Conservation (phyloP, 2,888 invertebrate species). For the Pachliopta kotzebuea region DNA sequence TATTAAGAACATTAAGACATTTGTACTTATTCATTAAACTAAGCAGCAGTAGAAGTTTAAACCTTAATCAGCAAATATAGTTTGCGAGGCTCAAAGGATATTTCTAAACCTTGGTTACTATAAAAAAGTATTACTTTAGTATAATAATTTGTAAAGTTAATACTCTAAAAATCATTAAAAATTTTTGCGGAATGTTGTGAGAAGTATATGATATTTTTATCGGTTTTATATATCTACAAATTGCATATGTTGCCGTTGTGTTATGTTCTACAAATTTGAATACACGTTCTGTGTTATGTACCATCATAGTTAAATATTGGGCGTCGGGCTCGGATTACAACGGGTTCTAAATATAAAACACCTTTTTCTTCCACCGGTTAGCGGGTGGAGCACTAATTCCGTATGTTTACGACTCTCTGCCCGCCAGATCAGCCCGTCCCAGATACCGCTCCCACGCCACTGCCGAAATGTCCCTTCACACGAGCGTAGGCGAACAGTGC, state of each 20-base stretch:
- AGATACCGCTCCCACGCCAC: slow-evolving; percentile 71
- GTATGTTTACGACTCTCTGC: slow-evolving; percentile 68
- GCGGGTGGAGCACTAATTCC: slow-evolving; percentile 66
- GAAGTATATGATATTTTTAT: too few relatives aligned
- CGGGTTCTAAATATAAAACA: slow-evolving; percentile 56
- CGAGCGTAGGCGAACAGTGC: slow-evolving; percentile 34
- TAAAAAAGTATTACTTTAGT: too few relatives aligned
- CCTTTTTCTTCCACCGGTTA: slow-evolving; percentile 65
- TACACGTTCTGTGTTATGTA: background rate
- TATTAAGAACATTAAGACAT: too few relatives aligned
- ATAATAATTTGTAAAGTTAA: too few relatives aligned
- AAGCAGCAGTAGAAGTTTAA: too few relatives aligned
- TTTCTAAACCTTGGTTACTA: too few relatives aligned
- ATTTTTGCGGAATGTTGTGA: too few relatives aligned
- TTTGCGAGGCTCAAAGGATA: too few relatives aligned
- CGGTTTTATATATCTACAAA: too few relatives aligned
- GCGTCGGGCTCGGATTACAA: slow-evolving; percentile 36
- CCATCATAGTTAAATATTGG: slow-evolving; percentile 29
- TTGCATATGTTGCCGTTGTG: background rate
- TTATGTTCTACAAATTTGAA: background rate
- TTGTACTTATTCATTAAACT: too few relatives aligned
- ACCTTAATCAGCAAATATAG: too few relatives aligned
- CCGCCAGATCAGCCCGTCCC: slow-evolving; percentile 59
- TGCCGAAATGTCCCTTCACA: slow-evolving; percentile 50
- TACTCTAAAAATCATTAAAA: too few relatives aligned